Evolutionary conservation across 2,797 vertebrate genomes (phyloP).

Genomic region (Gambusia yucatana): DNA sequence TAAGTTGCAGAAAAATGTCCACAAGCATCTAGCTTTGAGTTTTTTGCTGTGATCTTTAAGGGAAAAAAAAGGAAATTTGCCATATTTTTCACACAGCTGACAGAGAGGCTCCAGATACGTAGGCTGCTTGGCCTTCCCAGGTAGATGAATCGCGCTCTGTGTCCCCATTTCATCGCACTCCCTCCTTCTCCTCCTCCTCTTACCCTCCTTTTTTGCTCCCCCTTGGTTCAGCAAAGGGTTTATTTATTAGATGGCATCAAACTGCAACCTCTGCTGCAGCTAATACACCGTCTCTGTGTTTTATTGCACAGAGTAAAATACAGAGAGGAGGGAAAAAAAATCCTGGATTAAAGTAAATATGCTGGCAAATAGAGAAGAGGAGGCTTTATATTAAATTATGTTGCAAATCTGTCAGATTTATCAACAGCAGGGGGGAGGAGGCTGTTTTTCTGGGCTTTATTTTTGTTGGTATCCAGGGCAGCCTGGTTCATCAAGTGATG

Average conservation of each 20-base stretch:
- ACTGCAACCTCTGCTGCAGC: constrained; percentile 26
- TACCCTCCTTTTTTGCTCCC: constrained; percentile 34
- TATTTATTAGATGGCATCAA: constrained; percentile 46
- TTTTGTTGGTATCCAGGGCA: constrained; percentile 18
- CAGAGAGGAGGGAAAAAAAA: neutral
- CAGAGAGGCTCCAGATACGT: constrained; percentile 35
- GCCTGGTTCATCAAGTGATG: constrained; percentile 7
- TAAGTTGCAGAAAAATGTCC: constrained; percentile 26
- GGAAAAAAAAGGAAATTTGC: neutral
- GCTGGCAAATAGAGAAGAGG: constrained; percentile 20
- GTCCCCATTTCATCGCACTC: constrained; percentile 22
- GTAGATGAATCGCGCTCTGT: constrained; percentile 70
- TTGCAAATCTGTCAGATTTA: constrained; percentile 32
- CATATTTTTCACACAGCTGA: neutral
- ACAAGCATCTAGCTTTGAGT: neutral
- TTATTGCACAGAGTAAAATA: constrained; percentile 13
- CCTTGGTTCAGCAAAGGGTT: constrained; percentile 42
- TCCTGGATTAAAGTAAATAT: constrained; percentile 39
- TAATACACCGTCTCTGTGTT: constrained; percentile 13
- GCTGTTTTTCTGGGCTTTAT: neutral
- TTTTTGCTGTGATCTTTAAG: neutral
- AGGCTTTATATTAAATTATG: constrained; percentile 32
- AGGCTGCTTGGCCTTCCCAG: constrained; percentile 63
- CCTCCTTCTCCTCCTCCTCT: neutral
- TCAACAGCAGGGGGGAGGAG: constrained; percentile 9